Base-by-base conservation (phyloP, 2,888 invertebrate genomes). In the Cyaniris semiargus region DNA sequence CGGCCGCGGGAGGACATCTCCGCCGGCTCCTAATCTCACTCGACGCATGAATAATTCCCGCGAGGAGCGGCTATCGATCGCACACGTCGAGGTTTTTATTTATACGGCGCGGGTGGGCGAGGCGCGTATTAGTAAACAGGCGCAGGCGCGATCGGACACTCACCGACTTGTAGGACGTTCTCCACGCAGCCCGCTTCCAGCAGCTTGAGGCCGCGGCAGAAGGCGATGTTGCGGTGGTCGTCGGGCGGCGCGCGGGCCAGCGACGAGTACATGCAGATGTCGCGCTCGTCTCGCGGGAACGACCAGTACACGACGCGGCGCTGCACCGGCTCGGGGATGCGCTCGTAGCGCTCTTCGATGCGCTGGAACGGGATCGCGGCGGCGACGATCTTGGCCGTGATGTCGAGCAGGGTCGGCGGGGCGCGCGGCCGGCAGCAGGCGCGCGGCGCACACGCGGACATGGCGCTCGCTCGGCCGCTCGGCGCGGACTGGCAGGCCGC, bases 191-290 rank as follows among this genome's bases (percentile, higher is more conserved):
- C 97, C 84, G 95, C 95, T 90, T 97, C 97, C 83, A 97, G 95
- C 85, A 97, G 95, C 91, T 97, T 96, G 90, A 97, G 95, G 90
- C 97, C 97, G 90, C 97, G 96, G 94, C 97, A 96, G 94, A 97
- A 97, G 86, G 97, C 97, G 87, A 97, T 95, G 94, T 96, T 97
- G 91, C 96, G 96, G 89, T 96, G 96, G 93, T 97, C 97, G 87
- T 95, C 95, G 83, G 94, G 93, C 81, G 94, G 94, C 88, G 94
- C 94, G 80, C 94, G 90, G 86, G 94, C 94, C 92, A 97, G 95
- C 83, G 97, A 97, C 84, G 97, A 97, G 94, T 98, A 98, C 97
- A 97, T 97, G 93, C 97, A 97, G 89, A 98, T 97, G 94, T 97
- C 97, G 87, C 96, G 95, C 91, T 97, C 97, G 88, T 97, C 96